phyloP scores from a whole-genome alignment of 1,140 invertebrate genomes.

The Agrypnia vestita region DNA sequence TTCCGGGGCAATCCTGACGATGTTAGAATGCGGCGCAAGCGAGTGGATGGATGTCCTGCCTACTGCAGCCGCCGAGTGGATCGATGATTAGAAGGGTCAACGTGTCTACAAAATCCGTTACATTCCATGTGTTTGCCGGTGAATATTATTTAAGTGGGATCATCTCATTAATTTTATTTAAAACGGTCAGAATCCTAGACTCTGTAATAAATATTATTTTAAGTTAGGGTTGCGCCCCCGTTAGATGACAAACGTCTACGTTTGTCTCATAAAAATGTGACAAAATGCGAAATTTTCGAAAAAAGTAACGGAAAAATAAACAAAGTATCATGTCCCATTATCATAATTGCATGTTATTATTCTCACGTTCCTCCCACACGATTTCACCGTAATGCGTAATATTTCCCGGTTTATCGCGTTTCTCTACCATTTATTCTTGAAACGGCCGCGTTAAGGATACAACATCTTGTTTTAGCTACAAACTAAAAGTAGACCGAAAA shows the following conservation, averaged over 20 bases:
- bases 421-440: slow-evolving; percentile 48
- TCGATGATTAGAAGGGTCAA: too few relatives aligned
- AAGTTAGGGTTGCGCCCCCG: neutral
- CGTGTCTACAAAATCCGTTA: too few relatives aligned
- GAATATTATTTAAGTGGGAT: too few relatives aligned
- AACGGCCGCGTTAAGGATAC: slow-evolving; percentile 42
- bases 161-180: too few relatives aligned
- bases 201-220: slow-evolving; percentile 5
- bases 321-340: slow-evolving; percentile 50
- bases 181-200: too few relatives aligned
- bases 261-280: slow-evolving; percentile 6
- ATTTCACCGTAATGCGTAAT: slow-evolving; percentile 58
- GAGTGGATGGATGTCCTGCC: too few relatives aligned
- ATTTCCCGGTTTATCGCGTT: slow-evolving; percentile 58
- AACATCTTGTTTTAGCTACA: slow-evolving; percentile 42
- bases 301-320: slow-evolving; percentile 38
- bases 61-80: too few relatives aligned
- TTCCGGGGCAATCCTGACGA: too few relatives aligned
- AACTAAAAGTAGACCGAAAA: slow-evolving; percentile 35
- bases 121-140: too few relatives aligned
- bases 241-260: neutral
- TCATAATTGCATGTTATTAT: slow-evolving; percentile 59
- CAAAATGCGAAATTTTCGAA: too few relatives aligned
- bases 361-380: slow-evolving; percentile 54
- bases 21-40: too few relatives aligned